These are phyloP conservation scores for Daboia siamensis DNA, from an alignment of 2,113 vertebrate genomes.

Conservation along the genomic window DNA sequence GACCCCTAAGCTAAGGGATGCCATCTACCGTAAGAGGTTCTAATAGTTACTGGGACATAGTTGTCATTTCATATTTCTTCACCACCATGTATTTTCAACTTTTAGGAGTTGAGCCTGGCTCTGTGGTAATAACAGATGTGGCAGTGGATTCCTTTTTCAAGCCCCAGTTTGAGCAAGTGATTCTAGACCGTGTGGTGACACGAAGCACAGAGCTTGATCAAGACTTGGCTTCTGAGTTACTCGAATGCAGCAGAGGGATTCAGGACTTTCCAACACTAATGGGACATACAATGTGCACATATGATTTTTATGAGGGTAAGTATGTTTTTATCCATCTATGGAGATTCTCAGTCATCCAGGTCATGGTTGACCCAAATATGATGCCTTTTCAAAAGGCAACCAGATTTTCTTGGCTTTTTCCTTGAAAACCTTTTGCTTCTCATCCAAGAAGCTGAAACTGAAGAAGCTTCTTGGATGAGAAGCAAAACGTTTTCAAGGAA, in stretches of 20 bases:
- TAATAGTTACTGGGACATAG: not conserved
- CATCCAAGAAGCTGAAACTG: not conserved
- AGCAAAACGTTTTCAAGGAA: not conserved
- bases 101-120: constrained; percentile 76
- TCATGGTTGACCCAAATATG: not conserved
- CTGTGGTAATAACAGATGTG: constrained; percentile 80
- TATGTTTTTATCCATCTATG: constrained; percentile 22
- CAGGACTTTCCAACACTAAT: constrained; percentile 69
- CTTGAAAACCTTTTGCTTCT: not conserved
- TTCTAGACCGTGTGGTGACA: constrained; percentile 80
- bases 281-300: constrained; percentile 83
- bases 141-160: constrained; percentile 80
- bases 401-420: not conserved
- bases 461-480: not conserved
- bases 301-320: constrained; percentile 89
- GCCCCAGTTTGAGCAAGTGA: constrained; percentile 78
- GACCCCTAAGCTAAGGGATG: not conserved
- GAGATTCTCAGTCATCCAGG: not conserved
- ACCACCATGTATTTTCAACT: not conserved
- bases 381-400: not conserved
- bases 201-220: constrained; percentile 81
- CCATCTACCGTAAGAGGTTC: not conserved
- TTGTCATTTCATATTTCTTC: not conserved
- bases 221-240: constrained; percentile 72
- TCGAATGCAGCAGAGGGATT: constrained; percentile 76